These are phyloP conservation scores for Lindbergichthys nudifrons DNA, from an alignment of 2,797 vertebrate genomes.

Conservation along the genomic window DNA sequence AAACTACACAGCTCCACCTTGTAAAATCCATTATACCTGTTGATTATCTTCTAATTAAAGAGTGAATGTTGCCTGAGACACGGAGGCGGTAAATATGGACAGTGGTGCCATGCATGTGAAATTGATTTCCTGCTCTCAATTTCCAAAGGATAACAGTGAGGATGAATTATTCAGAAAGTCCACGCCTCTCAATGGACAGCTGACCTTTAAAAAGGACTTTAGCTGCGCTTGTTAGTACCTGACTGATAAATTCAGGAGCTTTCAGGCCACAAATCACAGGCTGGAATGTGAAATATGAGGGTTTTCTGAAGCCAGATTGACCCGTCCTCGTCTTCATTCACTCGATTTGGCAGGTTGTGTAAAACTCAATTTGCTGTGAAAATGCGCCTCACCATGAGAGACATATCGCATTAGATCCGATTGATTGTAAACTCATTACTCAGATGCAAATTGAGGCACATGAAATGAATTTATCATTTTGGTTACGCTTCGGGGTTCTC, in stretches of 20 bases:
- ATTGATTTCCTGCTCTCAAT: constrained; percentile 71
- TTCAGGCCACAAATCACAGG: constrained; percentile 9
- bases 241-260: constrained; percentile 47
- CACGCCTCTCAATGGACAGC: constrained; percentile 53
- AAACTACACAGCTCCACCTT: constrained; percentile 32
- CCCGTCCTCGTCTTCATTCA: constrained; percentile 2
- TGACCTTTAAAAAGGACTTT: constrained; percentile 72
- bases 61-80: constrained; percentile 63
- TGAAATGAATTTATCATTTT: constrained; percentile 36
- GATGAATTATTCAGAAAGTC: constrained; percentile 71
- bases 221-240: constrained; percentile 60
- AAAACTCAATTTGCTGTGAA: constrained; percentile 52
- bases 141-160: constrained; percentile 63
- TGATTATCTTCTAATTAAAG: constrained; percentile 73
- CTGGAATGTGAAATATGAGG: constrained; percentile 40
- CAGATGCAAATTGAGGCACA: constrained; percentile 38
- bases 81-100: constrained; percentile 55
- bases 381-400: constrained; percentile 28
- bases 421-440: constrained; percentile 44
- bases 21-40: constrained; percentile 70
- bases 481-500: constrained; percentile 18
- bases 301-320: constrained; percentile 13
- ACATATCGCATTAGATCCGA: constrained; percentile 27
- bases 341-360: constrained; percentile 21
- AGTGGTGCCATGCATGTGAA: constrained; percentile 41